Evolutionary conservation across 2,888 invertebrate genomes (phyloP), one percentile per base, ranked within the genome.

Genomic region (Archips xylosteana): DNA sequence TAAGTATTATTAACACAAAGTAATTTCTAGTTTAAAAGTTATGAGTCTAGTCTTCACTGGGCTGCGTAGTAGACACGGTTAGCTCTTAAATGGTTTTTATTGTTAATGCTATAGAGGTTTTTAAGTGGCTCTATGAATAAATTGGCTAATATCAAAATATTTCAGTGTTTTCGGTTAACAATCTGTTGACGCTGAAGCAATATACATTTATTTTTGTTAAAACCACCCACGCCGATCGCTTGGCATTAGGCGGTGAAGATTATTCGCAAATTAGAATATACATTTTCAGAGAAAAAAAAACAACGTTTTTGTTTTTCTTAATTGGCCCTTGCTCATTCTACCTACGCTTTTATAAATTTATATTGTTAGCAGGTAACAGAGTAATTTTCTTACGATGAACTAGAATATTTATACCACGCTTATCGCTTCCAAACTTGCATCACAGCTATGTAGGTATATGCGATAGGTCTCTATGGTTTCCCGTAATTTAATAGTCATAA

Each of bases 131-230:
- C 9, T 15, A 54, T 12, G 36, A 13, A 45, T 47, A 63, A 57
- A 70, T 63, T 63, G n/a, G 34, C 4, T 70, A 13, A 63, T 45
- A 42, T 63, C 57, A 57, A 63, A 70, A 70, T 63, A 57, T 51
- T 57, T 39, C 39, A 34, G 39, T 54, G 54, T 54, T 54, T 54
- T 54, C 6, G 23, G 23, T 23, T 54, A 54, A 54, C 54, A 54
- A 9, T 54, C 2, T 54, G 23, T 54, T 23, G 23, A 70, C 45
- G 54, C 15, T 57, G 5, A 57, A 63, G 15, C 54, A 57, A 70
- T 70, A 57, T 63, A 39, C 39, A 70, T 70, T 23, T 59, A 36
- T 59, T 59, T 13, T 13, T 32, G 12, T 13, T 59, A 34, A 36
- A 59, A 9, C 63, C 42, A 57, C 59, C 64, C 59, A 57, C 70